Base-by-base conservation (phyloP, 1,140 invertebrate genomes). In the Heliconius nattereri region DNA sequence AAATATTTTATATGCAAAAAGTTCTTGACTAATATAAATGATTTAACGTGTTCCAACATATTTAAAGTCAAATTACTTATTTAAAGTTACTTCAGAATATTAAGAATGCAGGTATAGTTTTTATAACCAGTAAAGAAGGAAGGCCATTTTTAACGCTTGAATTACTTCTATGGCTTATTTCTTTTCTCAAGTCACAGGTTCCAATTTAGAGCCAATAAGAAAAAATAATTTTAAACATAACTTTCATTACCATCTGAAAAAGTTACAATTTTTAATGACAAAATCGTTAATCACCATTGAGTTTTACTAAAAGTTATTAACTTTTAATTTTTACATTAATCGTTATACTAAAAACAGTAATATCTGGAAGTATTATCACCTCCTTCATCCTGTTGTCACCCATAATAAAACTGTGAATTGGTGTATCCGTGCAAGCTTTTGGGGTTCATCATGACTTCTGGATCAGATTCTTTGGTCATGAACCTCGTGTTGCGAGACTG, bases 371-470 rank as follows among this genome's bases (percentile, higher is more conserved):
- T 83, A 19, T 93, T 88, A 75, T 88, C 82, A 78, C 76, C 84
- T 76, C 87, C 86, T 81, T 86, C 86, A 20, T 88, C 81, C 75
- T 90, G 86, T 37, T 82, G 92, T 94, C 93, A 95, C 83, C 93
- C 93, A 73, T 94, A 95, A 81, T 94, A 94, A 75, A 91, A 95
- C 73, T 95, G 90, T 1, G 90, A 89, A 86, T 91, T 94, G 0
- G 92, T 91, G 82, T 90, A 94, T 45, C 90, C 89, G 52, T 87
- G 87, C 84, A 95, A 90, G 83, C 93, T 94, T 72, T 92, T 94
- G 5, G 94, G 94, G 75, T 92, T 94, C 78, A 91, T 89, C 79
- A 93, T 88, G 32, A 90, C 71, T 71, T 93, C 90, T 52, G 88
- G 84, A 40, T 92, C 86, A 8, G 79, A 49, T 66, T 88, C 87